Base-by-base conservation (phyloP, 2,113 vertebrate species). In the Tapirus terrestris region DNA sequence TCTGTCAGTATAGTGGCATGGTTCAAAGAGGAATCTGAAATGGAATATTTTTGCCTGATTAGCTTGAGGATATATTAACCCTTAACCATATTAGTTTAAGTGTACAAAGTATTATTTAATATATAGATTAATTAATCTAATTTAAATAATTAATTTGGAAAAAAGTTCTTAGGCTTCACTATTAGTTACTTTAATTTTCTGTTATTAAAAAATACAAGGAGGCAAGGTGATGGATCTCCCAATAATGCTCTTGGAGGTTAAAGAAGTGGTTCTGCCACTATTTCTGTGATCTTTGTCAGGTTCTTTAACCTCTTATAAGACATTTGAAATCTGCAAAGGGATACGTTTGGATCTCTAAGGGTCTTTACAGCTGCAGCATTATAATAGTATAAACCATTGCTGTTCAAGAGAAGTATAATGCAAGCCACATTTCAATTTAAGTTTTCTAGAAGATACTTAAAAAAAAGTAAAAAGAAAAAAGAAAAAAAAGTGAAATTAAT, bases 371-470 rank as follows among this genome's bases (percentile, higher is more conserved):
- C 39, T 58, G 2, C 25, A 45, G 16, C 33, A 17, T 27, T 76
- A 7, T 33, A 84, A 1, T 81, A 51, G 14, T n/a, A 0, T 4
- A 51, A 43, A 65, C 45, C 8, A 7, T 48, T 85, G 82, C 43
- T 92, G 2, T 89, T 53, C 36, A 39, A 45, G 89, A 51, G 13
- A 70, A 48, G 16, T 39, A 1, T 25, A 13, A n/a, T 36, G 16
- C 13, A 70, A 77, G 53, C 45, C 29, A 75, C 25, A 23, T 36
- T 82, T 10, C 45, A 72, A 56, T 73, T 56, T 68, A 53, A 33
- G 12, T 85, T 82, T 76, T 94, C 83, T 83, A 60, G 75, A 94
- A 85, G 76, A 18, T 2, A 80, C 33, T 92, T 86, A 36, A 86
- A 76, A 73, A 56, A 33, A 17, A 82, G 20, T 36, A 25, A 39